These are phyloP conservation scores for Andrena dorsata DNA, from an alignment of 2,888 invertebrate species.

Conservation along the genomic window DNA sequence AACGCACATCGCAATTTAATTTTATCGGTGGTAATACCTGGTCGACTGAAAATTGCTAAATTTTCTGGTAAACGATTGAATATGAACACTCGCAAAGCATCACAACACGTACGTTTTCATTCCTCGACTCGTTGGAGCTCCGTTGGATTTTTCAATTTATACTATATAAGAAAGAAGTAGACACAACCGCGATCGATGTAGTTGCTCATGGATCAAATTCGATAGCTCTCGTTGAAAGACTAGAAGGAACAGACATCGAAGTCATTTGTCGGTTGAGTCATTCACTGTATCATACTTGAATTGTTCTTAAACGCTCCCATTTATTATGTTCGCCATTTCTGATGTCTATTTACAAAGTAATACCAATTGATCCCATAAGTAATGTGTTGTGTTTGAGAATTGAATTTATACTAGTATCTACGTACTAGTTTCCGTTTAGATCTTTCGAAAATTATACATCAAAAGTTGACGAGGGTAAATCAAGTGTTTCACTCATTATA, in stretches of 20 bases:
- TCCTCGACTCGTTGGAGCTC: conserved; percentile 19
- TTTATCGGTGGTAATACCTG: neutral
- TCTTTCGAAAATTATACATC: too few relatives aligned
- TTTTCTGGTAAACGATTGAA: neutral
- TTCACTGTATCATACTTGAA: conserved; percentile 40
- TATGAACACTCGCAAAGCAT: conserved; percentile 24
- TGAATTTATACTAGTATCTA: too few relatives aligned
- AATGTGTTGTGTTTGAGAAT: too few relatives aligned
- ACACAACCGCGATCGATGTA: conserved; percentile 64
- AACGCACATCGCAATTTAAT: neutral
- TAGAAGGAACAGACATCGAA: conserved; percentile 65
- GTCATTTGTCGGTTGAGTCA: conserved; percentile 54
- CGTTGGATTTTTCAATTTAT: conserved; percentile 3
- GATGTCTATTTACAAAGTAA: neutral
- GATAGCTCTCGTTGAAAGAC: conserved; percentile 71
- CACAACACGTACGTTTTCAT: conserved; percentile 3
- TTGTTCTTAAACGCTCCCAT: conserved; percentile 11
- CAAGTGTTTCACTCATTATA: too few relatives aligned
- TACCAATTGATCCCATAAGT: neutral
- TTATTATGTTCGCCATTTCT: neutral
- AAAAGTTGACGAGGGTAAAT: too few relatives aligned
- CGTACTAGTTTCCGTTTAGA: too few relatives aligned
- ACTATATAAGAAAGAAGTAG: conserved; percentile 35
- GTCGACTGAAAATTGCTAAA: neutral
- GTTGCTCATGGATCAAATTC: conserved; percentile 71